Percentiles rank a stretch among this genome's conserved stretches.
Evolutionary conservation across 2,888 invertebrate genomes (phyloP).

Genomic region (Zonitis immaculata): DNA sequence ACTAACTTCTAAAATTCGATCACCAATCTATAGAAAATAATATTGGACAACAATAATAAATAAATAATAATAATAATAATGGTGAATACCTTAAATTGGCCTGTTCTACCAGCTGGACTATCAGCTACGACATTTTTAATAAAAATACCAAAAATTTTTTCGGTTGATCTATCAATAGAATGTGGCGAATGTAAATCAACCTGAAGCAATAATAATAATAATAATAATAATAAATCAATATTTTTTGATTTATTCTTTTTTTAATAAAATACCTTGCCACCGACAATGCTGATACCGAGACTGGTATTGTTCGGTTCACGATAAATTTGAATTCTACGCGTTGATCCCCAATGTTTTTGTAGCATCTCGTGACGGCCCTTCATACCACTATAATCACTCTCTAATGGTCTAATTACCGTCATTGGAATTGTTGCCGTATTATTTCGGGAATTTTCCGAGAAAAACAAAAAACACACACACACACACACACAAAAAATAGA

Average conservation of each 20-base stretch:
- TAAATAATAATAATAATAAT: conserved; percentile 9
- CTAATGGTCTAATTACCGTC: conserved; percentile 37
- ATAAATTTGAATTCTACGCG: conserved; percentile 67
- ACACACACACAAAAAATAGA: too few species aligned
- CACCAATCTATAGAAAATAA: conserved; percentile 88
- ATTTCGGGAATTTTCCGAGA: not conserved
- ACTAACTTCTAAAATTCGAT: conserved; percentile 86
- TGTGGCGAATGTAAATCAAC: conserved; percentile 69
- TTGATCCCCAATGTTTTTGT: conserved; percentile 80
- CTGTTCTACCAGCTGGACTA: conserved; percentile 89
- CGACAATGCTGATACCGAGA: conserved; percentile 95
- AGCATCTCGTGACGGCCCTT: conserved; percentile 48
- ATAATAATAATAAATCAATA: too few species aligned
- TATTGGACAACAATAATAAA: not conserved
- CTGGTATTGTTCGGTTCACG: conserved; percentile 73
- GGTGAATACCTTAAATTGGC: conserved; percentile 69
- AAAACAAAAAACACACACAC: not conserved
- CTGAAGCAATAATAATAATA: too few species aligned
- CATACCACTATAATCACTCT: conserved; percentile 31
- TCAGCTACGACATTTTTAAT: conserved; percentile 93
- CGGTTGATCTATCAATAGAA: conserved; percentile 52
- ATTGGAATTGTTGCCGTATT: conserved; percentile 20
- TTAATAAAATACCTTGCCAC: conserved; percentile 69
- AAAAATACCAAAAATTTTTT: conserved; percentile 88
- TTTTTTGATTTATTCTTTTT: too few species aligned